Conservation (phyloP, 2,797 vertebrate species). For the Arctocebus calabarensis region DNA sequence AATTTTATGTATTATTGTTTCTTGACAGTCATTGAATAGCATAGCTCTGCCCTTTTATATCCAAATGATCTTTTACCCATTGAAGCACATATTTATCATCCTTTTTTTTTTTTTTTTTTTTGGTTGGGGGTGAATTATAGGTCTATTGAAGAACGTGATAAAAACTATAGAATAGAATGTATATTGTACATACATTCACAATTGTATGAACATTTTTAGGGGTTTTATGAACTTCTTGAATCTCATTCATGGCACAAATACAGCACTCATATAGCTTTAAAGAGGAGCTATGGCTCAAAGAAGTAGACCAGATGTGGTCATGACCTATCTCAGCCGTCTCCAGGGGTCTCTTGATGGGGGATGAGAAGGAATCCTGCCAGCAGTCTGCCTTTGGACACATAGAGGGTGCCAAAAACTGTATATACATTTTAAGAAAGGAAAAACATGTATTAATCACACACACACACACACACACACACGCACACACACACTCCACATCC, state of each 20-base stretch:
- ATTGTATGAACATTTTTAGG: constrained; percentile 15
- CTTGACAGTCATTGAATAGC: not conserved
- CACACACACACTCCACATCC: not conserved
- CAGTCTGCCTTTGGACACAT: not conserved
- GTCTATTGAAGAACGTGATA: not conserved
- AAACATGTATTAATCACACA: too few relatives aligned
- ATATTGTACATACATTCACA: not conserved
- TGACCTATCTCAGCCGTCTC: not conserved
- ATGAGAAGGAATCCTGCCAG: not conserved
- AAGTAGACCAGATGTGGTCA: not conserved
- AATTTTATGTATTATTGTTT: not conserved
- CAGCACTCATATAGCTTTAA: not conserved
- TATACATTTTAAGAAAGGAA: too few relatives aligned
- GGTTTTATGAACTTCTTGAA: not conserved
- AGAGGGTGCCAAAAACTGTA: too few relatives aligned
- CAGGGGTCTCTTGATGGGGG: not conserved
- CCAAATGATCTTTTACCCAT: not conserved
- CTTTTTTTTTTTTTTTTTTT: not conserved
- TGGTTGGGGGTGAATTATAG: not conserved
- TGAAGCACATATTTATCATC: not conserved
- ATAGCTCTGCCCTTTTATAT: not conserved
- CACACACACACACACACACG: not conserved
- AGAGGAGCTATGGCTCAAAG: not conserved
- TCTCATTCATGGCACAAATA: not conserved
- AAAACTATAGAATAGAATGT: not conserved